A percentile compares a stretch with the other conserved stretches of the same genome.
Conservation (phyloP, 1,140 invertebrate genomes). For the Lordiphosa stackelbergi region DNA sequence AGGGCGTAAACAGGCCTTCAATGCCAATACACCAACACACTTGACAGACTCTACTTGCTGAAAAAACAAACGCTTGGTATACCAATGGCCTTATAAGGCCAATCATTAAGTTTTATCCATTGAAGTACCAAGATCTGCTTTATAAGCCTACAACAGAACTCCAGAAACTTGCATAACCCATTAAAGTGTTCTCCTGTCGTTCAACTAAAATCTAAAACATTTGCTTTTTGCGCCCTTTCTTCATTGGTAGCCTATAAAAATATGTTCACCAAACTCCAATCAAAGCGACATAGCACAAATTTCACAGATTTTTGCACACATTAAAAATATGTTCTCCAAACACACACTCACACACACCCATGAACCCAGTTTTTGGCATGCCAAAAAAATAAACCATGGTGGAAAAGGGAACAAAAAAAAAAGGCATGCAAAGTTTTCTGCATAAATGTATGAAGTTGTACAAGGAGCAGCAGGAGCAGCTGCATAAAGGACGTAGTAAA, state of each 20-base stretch:
- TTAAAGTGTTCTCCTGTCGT: not conserved
- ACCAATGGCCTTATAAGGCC: too few relatives aligned
- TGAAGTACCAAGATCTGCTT: too few relatives aligned
- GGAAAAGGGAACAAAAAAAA: slow-evolving; percentile 11
- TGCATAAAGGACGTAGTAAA: slow-evolving; percentile 14
- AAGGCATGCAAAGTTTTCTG: not conserved
- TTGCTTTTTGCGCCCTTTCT: slow-evolving; percentile 16
- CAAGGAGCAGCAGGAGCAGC: slow-evolving; percentile 18
- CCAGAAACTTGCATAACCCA: too few relatives aligned
- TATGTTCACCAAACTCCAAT: slow-evolving; percentile 56
- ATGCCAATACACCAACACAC: too few relatives aligned
- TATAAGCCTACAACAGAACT: too few relatives aligned
- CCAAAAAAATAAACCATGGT: slow-evolving; percentile 37
- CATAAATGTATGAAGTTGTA: slow-evolving; percentile 9
- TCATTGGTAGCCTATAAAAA: slow-evolving; percentile 28
- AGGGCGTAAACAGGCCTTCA: too few relatives aligned
- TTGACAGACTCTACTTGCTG: too few relatives aligned
- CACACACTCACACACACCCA: slow-evolving; percentile 13
- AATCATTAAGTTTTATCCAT: too few relatives aligned
- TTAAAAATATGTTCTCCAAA: slow-evolving; percentile 62
- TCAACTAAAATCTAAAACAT: slow-evolving; percentile 37
- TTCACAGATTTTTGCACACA: slow-evolving; percentile 67
- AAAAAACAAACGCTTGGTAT: too few relatives aligned
- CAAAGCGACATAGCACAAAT: slow-evolving; percentile 61
- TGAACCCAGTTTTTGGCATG: slow-evolving; percentile 39